phyloP scores from a whole-genome alignment of 2,888 invertebrate genomes.

The Mesorhabditis spiculigera region DNA sequence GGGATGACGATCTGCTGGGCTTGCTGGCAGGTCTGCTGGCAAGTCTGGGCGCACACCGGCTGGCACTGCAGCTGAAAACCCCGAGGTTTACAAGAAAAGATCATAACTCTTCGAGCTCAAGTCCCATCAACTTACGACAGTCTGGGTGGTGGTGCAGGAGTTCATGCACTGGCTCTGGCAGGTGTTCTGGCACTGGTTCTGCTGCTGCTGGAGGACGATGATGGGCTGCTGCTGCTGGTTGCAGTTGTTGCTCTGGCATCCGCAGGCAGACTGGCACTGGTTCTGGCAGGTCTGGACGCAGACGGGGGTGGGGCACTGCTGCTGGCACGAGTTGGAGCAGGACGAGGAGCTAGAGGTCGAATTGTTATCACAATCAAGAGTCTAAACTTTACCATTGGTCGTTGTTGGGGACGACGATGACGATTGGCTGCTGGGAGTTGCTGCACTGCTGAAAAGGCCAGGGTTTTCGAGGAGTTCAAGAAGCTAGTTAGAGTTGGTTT shows the following conservation, averaged over 20 bases:
- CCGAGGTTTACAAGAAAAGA: not conserved
- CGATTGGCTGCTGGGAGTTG: constrained; percentile 27
- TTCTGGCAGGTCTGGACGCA: constrained; percentile 32
- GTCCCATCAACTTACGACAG: not conserved
- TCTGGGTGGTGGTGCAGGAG: constrained; percentile 24
- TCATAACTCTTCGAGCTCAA: not conserved
- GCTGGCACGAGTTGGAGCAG: constrained; percentile 40
- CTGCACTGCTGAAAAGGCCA: constrained; percentile 31
- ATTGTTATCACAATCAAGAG: too few species aligned
- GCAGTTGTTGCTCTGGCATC: constrained; percentile 28
- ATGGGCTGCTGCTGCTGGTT: constrained; percentile 30
- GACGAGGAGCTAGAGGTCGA: constrained; percentile 35
- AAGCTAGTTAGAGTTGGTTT: constrained; percentile 32
- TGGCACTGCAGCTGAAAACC: constrained; percentile 26
- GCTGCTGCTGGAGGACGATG: constrained; percentile 30
- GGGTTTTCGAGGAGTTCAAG: constrained; percentile 31
- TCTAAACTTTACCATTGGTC: too few species aligned
- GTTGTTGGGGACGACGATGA: constrained; percentile 26
- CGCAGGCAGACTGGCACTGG: constrained; percentile 32
- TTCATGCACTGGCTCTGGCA: constrained; percentile 40
- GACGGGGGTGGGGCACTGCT: constrained; percentile 31
- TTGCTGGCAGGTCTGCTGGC: constrained; percentile 43
- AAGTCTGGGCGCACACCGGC: constrained; percentile 41
- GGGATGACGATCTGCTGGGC: constrained; percentile 36
- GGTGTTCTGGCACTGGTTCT: constrained; percentile 27